Evolutionary conservation across 1,140 invertebrate genomes (phyloP).

Genomic region (Leptinotarsa defecta): DNA sequence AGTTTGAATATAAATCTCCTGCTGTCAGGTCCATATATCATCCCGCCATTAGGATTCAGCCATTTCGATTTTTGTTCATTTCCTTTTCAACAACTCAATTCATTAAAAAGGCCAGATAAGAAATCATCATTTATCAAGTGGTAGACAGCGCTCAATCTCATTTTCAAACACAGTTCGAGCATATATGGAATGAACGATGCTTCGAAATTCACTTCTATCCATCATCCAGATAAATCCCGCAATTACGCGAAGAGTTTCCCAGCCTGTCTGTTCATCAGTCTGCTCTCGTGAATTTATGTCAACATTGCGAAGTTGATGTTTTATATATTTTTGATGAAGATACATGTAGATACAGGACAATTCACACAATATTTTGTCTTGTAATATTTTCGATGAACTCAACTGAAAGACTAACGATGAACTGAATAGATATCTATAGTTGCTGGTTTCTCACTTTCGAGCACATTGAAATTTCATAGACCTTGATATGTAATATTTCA

Average conservation of each 20-base stretch:
- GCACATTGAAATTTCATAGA: no score
- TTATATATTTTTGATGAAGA: not conserved
- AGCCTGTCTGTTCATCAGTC: slow-evolving; percentile 9
- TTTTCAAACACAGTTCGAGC: slow-evolving; percentile 14
- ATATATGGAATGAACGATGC: slow-evolving; percentile 18
- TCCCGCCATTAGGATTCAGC: not conserved
- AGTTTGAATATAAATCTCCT: not conserved
- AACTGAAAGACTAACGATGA: no score
- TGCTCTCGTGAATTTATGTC: slow-evolving; percentile 13
- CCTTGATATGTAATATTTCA: no score
- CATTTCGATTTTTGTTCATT: not conserved
- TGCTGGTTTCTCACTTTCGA: no score
- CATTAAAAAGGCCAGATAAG: slow-evolving; percentile 4
- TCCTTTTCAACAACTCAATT: slow-evolving; percentile 15
- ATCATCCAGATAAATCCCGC: slow-evolving; percentile 18
- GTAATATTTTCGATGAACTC: not conserved
- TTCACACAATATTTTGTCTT: not conserved
- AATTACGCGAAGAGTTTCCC: slow-evolving; percentile 14
- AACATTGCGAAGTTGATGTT: not conserved
- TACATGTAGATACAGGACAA: not conserved
- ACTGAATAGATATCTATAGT: no score
- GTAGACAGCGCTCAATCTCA: slow-evolving; percentile 16
- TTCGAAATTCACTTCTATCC: slow-evolving; percentile 12
- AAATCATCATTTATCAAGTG: slow-evolving; percentile 13
- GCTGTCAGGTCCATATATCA: not conserved